These are phyloP conservation scores for Theristicus caerulescens DNA, from an alignment of 2,113 vertebrate genomes.

Conservation along the genomic window DNA sequence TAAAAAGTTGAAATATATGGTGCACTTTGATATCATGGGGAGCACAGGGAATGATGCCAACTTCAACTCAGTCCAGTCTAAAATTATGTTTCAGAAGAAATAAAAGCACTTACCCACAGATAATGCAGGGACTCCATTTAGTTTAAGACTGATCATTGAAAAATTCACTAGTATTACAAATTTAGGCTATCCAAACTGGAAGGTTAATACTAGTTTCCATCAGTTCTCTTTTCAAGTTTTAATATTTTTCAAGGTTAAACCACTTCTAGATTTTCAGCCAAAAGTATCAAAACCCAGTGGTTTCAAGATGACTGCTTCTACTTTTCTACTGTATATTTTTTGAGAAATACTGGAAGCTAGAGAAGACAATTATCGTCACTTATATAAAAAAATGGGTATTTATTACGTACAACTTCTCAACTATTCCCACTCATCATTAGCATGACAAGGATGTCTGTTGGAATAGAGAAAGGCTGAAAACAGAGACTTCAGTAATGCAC, in stretches of 20 bases:
- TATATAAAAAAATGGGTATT: background rate
- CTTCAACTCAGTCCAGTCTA: constrained; percentile 15
- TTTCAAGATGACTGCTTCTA: background rate
- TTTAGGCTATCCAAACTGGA: background rate
- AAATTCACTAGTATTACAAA: background rate
- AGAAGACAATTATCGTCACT: background rate
- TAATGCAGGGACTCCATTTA: background rate
- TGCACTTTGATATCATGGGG: constrained; percentile 13
- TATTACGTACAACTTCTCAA: background rate
- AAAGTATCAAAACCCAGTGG: background rate
- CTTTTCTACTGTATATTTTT: background rate
- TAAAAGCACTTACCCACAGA: constrained; percentile 25
- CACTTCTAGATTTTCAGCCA: constrained; percentile 4
- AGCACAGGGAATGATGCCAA: constrained; percentile 22
- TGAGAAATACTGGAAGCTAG: background rate
- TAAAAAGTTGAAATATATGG: constrained; percentile 53
- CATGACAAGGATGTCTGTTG: background rate
- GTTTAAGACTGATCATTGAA: background rate
- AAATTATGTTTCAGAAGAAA: constrained; percentile 36
- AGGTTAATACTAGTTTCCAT: constrained; percentile 4
- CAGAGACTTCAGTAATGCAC: background rate
- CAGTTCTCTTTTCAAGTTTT: constrained; percentile 3
- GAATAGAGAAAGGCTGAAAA: background rate
- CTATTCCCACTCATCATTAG: background rate
- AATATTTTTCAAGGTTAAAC: constrained; percentile 9